phyloP scores from a whole-genome alignment of 1,140 invertebrate genomes.

The Plodia interpunctella region DNA sequence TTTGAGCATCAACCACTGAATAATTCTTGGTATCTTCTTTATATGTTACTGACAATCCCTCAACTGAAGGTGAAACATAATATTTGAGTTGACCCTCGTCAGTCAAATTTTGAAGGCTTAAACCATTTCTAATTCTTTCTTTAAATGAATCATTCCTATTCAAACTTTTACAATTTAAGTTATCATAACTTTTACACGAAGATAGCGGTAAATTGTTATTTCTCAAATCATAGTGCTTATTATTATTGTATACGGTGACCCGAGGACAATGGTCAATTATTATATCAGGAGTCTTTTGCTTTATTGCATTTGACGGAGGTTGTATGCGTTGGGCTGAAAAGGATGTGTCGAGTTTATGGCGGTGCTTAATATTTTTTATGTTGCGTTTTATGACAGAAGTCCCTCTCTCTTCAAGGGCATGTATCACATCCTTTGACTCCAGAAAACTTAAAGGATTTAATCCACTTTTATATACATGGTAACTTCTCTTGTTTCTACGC shows the following conservation, averaged over 20 bases:
- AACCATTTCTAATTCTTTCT: slow-evolving; percentile 51
- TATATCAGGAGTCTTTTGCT: slow-evolving; percentile 43
- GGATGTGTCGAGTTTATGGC: slow-evolving; percentile 39
- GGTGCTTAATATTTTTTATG: slow-evolving; percentile 65
- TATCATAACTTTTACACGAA: slow-evolving; percentile 68
- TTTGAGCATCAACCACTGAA: slow-evolving; percentile 52
- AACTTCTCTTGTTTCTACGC: slow-evolving; percentile 72
- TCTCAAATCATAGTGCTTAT: slow-evolving; percentile 57
- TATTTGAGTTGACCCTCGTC: slow-evolving; percentile 58
- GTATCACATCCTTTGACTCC: slow-evolving; percentile 47
- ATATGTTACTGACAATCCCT: slow-evolving; percentile 27
- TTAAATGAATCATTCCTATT: slow-evolving; percentile 31
- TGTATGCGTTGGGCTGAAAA: not conserved
- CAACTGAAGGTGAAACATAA: slow-evolving; percentile 50
- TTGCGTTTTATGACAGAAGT: slow-evolving; percentile 65
- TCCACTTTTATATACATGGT: slow-evolving; percentile 73
- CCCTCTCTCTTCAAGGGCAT: slow-evolving; percentile 55
- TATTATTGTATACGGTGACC: slow-evolving; percentile 54
- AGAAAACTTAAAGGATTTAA: slow-evolving; percentile 42
- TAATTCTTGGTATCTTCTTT: slow-evolving; percentile 58
- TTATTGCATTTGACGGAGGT: slow-evolving; percentile 9
- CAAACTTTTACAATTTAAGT: slow-evolving; percentile 45
- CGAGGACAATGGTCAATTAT: slow-evolving; percentile 46
- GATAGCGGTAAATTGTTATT: slow-evolving; percentile 59
- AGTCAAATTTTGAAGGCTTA: slow-evolving; percentile 61